Percentiles rank a stretch among this genome's conserved stretches.
phyloP scores from a whole-genome alignment of 2,797 vertebrate genomes.

The Enteromius radiatus region DNA sequence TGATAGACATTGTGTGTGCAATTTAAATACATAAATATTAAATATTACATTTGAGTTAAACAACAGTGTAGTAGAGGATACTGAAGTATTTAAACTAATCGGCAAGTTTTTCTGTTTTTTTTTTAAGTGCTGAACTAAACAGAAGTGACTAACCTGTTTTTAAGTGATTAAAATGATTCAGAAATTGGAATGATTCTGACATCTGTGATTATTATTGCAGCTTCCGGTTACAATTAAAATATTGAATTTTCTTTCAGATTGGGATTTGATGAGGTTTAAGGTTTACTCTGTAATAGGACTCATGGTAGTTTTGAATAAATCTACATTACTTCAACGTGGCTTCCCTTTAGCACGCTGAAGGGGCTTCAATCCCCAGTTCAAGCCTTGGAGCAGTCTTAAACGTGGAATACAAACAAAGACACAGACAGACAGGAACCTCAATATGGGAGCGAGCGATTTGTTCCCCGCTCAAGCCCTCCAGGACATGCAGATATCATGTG shows the following conservation, averaged over 20 bases:
- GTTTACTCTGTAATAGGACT: conserved; percentile 17
- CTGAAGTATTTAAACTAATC: background rate
- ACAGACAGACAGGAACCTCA: conserved; percentile 4
- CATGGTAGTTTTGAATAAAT: conserved; percentile 39
- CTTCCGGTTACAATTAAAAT: conserved; percentile 27
- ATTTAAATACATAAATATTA: background rate
- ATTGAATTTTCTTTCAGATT: background rate
- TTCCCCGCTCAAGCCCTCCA: background rate
- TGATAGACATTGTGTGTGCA: background rate
- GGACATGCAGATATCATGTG: conserved; percentile 63
- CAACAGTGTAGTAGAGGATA: too few species aligned
- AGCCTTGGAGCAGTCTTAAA: conserved; percentile 3
- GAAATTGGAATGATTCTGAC: background rate
- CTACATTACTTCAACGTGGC: background rate
- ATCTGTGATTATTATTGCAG: background rate
- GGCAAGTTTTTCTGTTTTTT: too few species aligned
- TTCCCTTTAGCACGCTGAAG: conserved; percentile 23
- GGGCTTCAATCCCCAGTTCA: background rate
- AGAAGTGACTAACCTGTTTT: background rate
- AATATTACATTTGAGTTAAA: background rate
- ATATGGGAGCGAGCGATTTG: background rate
- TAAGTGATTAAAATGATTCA: background rate
- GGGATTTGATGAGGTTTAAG: conserved; percentile 27
- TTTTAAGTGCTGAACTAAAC: background rate
- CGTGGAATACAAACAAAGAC: background rate